Percentiles rank a stretch among this genome's conserved stretches.
Conservation (phyloP, 2,113 vertebrate species). For the Riparia riparia region DNA sequence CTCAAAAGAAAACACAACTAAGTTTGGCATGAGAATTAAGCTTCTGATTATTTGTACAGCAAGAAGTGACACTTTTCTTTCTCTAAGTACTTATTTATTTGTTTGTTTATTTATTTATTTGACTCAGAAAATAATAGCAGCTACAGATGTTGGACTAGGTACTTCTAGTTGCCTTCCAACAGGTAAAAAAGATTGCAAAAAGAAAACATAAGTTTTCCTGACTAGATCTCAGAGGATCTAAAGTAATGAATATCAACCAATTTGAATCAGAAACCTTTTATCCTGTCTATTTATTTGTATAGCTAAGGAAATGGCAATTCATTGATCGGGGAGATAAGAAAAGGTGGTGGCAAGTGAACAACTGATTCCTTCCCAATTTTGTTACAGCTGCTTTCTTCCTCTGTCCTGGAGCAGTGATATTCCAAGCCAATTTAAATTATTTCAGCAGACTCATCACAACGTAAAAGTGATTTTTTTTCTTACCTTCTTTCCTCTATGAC, state of each 20-base stretch:
- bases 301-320: neutral
- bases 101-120: neutral
- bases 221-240: neutral
- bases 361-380: neutral
- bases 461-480: neutral
- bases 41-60: neutral
- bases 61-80: neutral
- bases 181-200: neutral
- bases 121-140: neutral
- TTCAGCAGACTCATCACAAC: neutral
- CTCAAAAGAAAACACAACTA: neutral
- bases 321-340: neutral
- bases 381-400: neutral
- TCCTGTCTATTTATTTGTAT: neutral
- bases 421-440: neutral
- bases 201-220: neutral
- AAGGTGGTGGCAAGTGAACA: neutral
- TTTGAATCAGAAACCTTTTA: neutral
- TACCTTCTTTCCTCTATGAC: neutral
- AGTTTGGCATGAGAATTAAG: neutral
- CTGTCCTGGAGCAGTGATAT: neutral
- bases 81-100: neutral
- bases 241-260: neutral
- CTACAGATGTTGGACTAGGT: neutral
- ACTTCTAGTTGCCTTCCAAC: neutral